Evolutionary conservation across 2,113 vertebrate species (phyloP).

Genomic region (Phalacrocorax aristotelis): DNA sequence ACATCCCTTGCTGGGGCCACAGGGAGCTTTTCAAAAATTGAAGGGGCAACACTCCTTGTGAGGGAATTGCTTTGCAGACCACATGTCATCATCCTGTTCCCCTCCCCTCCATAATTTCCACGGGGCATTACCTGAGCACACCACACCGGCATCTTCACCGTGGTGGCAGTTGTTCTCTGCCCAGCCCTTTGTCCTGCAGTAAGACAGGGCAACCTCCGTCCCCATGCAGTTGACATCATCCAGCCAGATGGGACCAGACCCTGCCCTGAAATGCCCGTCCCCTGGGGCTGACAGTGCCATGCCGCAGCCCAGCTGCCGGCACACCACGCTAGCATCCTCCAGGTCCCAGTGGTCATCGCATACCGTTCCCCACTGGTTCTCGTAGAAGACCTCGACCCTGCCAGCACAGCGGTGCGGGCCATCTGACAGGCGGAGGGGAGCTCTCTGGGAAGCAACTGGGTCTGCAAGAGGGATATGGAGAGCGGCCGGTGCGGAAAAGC

Average conservation of each 20-base stretch:
- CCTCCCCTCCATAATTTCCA: neutral
- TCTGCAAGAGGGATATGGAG: neutral
- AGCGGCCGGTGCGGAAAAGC: neutral
- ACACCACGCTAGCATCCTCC: neutral
- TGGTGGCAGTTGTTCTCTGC: conserved; percentile 21
- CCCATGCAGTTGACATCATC: neutral
- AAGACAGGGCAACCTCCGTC: neutral
- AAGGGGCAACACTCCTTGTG: neutral
- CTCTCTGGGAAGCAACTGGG: neutral
- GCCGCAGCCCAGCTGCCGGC: conserved; percentile 37
- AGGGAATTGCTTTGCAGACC: neutral
- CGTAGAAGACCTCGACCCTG: conserved; percentile 11
- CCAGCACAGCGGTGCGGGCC: neutral
- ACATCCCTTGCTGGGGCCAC: neutral
- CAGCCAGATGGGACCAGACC: neutral
- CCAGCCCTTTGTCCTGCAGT: neutral
- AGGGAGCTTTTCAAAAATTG: neutral
- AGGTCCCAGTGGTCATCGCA: neutral
- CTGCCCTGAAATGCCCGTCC: neutral
- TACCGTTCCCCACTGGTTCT: conserved; percentile 25
- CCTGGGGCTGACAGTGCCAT: neutral
- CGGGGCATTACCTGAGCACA: neutral
- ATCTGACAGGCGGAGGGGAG: neutral
- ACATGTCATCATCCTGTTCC: too few species aligned
- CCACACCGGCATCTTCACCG: neutral